Percentiles rank a stretch among this genome's conserved stretches.
These are phyloP conservation scores for Pelodytes ibericus DNA, from an alignment of 2,797 vertebrate genomes.

Conservation along the genomic window DNA sequence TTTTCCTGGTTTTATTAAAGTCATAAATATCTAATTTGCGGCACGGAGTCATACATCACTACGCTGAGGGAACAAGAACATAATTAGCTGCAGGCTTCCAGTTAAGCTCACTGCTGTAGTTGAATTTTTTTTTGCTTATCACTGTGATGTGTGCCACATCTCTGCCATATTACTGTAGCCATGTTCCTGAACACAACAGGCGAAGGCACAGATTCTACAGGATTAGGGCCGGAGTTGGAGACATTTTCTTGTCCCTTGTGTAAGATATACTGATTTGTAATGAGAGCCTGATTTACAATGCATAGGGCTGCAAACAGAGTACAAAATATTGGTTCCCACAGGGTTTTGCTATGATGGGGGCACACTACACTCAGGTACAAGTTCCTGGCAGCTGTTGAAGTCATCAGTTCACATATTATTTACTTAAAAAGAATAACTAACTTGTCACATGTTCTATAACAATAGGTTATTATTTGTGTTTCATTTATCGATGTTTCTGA, in stretches of 20 bases:
- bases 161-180: slow-evolving; percentile 3
- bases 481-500: no score
- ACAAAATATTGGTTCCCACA: no score
- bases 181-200: slow-evolving; percentile 1
- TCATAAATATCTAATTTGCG: slow-evolving; percentile 54
- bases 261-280: neutral
- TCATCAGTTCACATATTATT: no score
- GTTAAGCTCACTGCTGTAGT: slow-evolving; percentile 45
- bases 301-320: no score
- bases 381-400: no score
- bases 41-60: slow-evolving; percentile 40
- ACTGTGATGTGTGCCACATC: slow-evolving; percentile 34
- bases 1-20: slow-evolving; percentile 55
- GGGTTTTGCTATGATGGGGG: no score
- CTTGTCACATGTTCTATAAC: no score
- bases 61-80: slow-evolving; percentile 43
- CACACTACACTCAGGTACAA: no score
- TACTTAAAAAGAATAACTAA: no score
- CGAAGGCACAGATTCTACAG: neutral
- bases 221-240: neutral
- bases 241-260: neutral
- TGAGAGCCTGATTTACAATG: no score
- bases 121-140: slow-evolving; percentile 41
- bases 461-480: no score
- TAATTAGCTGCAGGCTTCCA: slow-evolving; percentile 51